Evolutionary conservation across 2,113 vertebrate species (phyloP).

Genomic region (Xiphophorus hellerii): DNA sequence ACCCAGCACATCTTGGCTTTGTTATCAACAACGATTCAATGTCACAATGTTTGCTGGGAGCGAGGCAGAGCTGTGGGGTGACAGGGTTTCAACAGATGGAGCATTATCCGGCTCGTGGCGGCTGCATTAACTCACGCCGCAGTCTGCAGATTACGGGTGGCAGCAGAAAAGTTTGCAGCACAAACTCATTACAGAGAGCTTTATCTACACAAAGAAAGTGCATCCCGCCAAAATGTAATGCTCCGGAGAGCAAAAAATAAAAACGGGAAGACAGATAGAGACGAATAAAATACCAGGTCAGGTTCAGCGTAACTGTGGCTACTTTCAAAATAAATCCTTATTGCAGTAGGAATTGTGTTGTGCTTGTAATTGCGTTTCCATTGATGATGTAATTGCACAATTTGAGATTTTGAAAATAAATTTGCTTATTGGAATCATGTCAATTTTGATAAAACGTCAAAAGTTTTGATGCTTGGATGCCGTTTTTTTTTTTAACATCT

Average conservation of each 20-base stretch:
- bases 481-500: too few relatives aligned
- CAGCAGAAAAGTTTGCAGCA: slow-evolving; percentile 33
- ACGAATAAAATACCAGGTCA: too few relatives aligned
- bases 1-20: background rate
- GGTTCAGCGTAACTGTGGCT: background rate
- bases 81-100: slow-evolving; percentile 65
- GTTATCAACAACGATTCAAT: slow-evolving; percentile 40
- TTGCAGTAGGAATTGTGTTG: too few relatives aligned
- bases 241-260: background rate
- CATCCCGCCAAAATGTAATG: background rate
- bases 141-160: slow-evolving; percentile 52
- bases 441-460: too few relatives aligned
- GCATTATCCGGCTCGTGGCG: slow-evolving; percentile 49
- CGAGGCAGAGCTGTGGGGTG: slow-evolving; percentile 52
- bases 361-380: too few relatives aligned
- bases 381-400: too few relatives aligned
- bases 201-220: slow-evolving; percentile 18
- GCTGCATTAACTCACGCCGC: slow-evolving; percentile 40
- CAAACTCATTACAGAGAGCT: slow-evolving; percentile 20
- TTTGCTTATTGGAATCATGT: too few relatives aligned
- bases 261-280: background rate
- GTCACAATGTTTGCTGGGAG: slow-evolving; percentile 50
- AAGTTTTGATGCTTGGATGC: too few relatives aligned
- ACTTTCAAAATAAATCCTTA: background rate
- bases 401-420: too few relatives aligned